Base-by-base conservation (phyloP, 2,888 invertebrate genomes). In the Protodeltote pygarga region DNA sequence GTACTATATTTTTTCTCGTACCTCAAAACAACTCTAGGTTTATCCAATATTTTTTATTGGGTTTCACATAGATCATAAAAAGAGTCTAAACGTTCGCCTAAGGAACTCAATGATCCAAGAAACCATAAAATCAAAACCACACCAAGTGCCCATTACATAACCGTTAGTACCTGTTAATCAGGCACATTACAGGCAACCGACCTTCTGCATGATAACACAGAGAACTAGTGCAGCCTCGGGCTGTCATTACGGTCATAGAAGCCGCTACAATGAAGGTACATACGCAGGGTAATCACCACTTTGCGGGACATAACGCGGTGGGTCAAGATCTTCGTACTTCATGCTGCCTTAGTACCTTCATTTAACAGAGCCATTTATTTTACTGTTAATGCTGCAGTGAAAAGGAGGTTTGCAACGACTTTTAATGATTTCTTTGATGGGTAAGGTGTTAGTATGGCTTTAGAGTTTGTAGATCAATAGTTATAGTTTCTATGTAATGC, bases 121-220 rank as follows among this genome's bases (percentile, higher is more conserved):
- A 29, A 40, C 21, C 31, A 5, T 11, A 21, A 20, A 24, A 3
- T 14, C 13, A 16, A 27, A 17, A 23, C 27, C 16, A 28, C 27
- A 39, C 38, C 34, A 57, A 33, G 14, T 35, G 37, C 16, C 32
- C 14, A 64, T 61, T 64, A 64, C 41, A 33, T 54, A 60, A 65
- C 60, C 47, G 40, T 49, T 28, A 28, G 45, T 45, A 47, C 77
- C 79, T 77, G 81, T 72, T 83, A 84, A 87, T 85, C 77, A 79
- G 79, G 6, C 51, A 38, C 37, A 67, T 67, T 68, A 65, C 54
- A 46, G 51, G 72, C 75, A 74, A 79, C 79, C 81, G 83, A 83
- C 84, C 86, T 86, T 81, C 80, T 67, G 65, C 33, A 61, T 80
- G 79, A 81, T 83, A 81, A 71, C 62, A 55, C 58, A 57, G 49